Percentiles rank a stretch among this genome's conserved stretches.
phyloP scores from a whole-genome alignment of 2,888 invertebrate genomes.

The Sarcophaga variegata region DNA sequence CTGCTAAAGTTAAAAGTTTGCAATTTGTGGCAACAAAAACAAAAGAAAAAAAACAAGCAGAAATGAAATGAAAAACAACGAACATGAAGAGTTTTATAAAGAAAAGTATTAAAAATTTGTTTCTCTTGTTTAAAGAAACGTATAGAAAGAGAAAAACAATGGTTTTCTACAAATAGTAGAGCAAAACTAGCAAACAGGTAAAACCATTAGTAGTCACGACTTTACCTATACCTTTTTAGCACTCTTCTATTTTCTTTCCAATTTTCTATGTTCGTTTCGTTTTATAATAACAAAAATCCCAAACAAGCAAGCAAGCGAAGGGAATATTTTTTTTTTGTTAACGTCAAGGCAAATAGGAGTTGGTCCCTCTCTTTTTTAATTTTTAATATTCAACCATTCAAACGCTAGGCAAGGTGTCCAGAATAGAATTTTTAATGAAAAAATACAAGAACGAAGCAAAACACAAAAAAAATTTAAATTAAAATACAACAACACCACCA shows the following conservation, averaged over 20 bases:
- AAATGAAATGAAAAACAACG: constrained; percentile 22
- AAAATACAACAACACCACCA: constrained; percentile 54
- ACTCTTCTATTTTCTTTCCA: constrained; percentile 23
- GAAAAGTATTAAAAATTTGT: constrained; percentile 39
- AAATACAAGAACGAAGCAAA: constrained; percentile 11
- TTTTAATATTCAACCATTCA: constrained; percentile 39
- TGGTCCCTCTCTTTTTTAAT: background rate
- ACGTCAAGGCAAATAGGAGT: constrained; percentile 38
- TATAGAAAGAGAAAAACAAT: constrained; percentile 29
- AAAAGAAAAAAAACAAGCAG: constrained; percentile 9
- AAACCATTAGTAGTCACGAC: constrained; percentile 62
- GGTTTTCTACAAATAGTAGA: background rate
- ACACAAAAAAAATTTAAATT: constrained; percentile 56
- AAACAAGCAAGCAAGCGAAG: constrained; percentile 41
- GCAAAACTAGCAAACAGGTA: constrained; percentile 49
- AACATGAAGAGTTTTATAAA: constrained; percentile 53
- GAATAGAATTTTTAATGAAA: constrained; percentile 61
- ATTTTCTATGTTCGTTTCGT: constrained; percentile 36
- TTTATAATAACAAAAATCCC: constrained; percentile 55
- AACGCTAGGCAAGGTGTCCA: constrained; percentile 54
- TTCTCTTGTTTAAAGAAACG: constrained; percentile 48
- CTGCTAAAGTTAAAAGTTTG: constrained; percentile 74
- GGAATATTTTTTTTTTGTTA: background rate
- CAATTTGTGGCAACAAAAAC: constrained; percentile 68
- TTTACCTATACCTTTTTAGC: constrained; percentile 26